Conservation (phyloP, 1,140 invertebrate genomes). For the Drosophila ercepeae region DNA sequence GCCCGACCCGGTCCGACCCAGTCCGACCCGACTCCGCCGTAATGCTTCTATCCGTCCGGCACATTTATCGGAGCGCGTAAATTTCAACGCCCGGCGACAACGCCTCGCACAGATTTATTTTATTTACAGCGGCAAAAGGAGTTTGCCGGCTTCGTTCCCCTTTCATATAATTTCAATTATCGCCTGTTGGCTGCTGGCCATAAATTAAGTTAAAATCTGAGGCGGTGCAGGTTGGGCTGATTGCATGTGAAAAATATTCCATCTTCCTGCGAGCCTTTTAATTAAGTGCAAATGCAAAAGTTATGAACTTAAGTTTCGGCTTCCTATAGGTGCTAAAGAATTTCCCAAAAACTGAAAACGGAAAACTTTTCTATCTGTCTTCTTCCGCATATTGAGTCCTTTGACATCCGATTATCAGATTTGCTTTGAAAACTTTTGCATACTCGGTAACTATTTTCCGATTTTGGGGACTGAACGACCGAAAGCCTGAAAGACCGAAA, state of each 20-base stretch:
- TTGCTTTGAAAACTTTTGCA: slow-evolving; percentile 15
- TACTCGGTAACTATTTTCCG: slow-evolving; percentile 25
- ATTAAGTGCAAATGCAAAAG: slow-evolving; percentile 59
- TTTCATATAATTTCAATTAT: slow-evolving; percentile 80
- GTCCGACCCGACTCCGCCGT: slow-evolving; percentile 5
- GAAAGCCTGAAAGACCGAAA: too few species aligned
- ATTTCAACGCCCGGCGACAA: slow-evolving; percentile 58
- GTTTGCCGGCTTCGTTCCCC: slow-evolving; percentile 30
- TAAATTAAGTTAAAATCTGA: slow-evolving; percentile 71
- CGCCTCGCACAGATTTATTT: slow-evolving; percentile 71
- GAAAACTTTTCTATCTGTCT: slow-evolving; percentile 29
- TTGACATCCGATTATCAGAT: slow-evolving; percentile 38
- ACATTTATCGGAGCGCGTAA: slow-evolving; percentile 66
- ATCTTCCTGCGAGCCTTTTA: slow-evolving; percentile 50
- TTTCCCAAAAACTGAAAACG: not conserved
- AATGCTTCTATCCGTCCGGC: slow-evolving; percentile 16
- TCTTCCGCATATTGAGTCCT: slow-evolving; percentile 50
- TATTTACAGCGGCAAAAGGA: slow-evolving; percentile 59
- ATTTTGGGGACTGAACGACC: slow-evolving; percentile 22
- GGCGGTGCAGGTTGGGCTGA: slow-evolving; percentile 47
- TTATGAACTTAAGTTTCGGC: slow-evolving; percentile 33
- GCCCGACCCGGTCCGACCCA: too few species aligned
- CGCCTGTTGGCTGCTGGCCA: slow-evolving; percentile 71
- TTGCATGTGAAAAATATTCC: slow-evolving; percentile 66
- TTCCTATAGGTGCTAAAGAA: not conserved